These are phyloP conservation scores for Stenodema calcarata DNA, from an alignment of 2,888 invertebrate genomes.

Conservation along the genomic window DNA sequence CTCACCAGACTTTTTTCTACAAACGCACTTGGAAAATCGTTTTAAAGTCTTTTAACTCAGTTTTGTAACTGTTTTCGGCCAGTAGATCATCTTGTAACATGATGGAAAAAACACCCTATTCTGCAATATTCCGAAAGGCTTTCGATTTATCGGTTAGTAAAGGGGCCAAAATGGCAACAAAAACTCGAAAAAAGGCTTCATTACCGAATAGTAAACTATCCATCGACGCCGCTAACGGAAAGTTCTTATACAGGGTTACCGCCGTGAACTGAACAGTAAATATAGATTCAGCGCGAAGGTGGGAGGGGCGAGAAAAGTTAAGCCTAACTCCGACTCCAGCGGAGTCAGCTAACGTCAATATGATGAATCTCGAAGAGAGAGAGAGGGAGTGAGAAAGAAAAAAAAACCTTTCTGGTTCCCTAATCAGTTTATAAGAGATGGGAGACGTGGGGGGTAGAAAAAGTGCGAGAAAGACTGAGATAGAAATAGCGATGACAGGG, in stretches of 20 bases:
- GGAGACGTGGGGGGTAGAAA: neutral
- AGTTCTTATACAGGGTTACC: too few relatives aligned
- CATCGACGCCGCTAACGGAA: too few relatives aligned
- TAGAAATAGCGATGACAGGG: constrained; percentile 25
- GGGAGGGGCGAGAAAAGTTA: constrained; percentile 3
- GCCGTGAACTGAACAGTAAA: neutral
- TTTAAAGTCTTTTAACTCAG: too few relatives aligned
- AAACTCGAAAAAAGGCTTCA: neutral
- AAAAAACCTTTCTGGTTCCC: constrained; percentile 39
- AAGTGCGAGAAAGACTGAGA: neutral
- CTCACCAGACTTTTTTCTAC: too few relatives aligned
- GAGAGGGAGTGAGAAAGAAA: too few relatives aligned
- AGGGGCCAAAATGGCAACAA: too few relatives aligned
- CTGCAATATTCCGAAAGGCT: too few relatives aligned
- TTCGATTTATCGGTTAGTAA: too few relatives aligned
- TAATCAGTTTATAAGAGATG: constrained; percentile 42
- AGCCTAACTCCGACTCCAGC: neutral
- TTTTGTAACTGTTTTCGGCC: too few relatives aligned
- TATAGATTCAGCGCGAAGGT: neutral
- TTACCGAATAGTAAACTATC: neutral
- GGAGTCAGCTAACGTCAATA: constrained; percentile 44
- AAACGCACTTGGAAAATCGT: too few relatives aligned
- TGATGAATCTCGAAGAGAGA: constrained; percentile 45
- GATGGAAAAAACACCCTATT: too few relatives aligned
- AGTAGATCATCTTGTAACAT: too few relatives aligned